Evolutionary conservation across 2,113 vertebrate genomes (phyloP), one percentile per base, ranked within the genome.

Genomic region (Zapornia atra): DNA sequence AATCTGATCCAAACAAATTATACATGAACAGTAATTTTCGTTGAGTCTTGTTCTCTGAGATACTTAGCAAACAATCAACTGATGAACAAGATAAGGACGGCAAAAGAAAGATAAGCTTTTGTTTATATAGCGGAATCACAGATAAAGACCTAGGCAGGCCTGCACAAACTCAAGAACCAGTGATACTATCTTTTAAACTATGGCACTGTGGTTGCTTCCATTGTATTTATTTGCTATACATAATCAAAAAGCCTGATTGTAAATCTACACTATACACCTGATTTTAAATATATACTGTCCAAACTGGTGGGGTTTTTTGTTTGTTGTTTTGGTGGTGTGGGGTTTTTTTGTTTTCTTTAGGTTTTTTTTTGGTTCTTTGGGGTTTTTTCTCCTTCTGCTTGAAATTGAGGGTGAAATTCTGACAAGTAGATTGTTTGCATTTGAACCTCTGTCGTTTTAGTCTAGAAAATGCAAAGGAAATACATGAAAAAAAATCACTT

Each of bases 1-100:
- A 96, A 97, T 95, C 96, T 97, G 96, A 91, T 92, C 82, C 69
- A 92, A 97, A 94, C 96, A 97, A 96, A 96, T 96, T 96, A 82
- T 96, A 91, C 88, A 53, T 0, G 59, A 95, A 80, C 77, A 94
- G 82, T 51, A 59, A 90, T 94, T 96, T 97, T 97, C 40, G 33
- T 89, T 82, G 64, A 51, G 50, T 71, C 94, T 96, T 96, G 96
- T 96, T 96, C 95, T 56, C 81, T n/a, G 76, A 94, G 90, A 86
- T 93, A 65, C 93, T 96, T 95, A 95, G 82, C 96, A 97, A 95
- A 85, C 70, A 94, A 93, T 94, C 88, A 94, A 92, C 94, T 92
- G 94, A 91, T 0, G 3, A 96, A 96, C 97, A 96, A 96, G 97
- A 97, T 97, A 97, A 97, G 91, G 69, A 71, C 65, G 86, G 89